Conservation (phyloP, 2,113 vertebrate species). For the Panthera tigris region DNA sequence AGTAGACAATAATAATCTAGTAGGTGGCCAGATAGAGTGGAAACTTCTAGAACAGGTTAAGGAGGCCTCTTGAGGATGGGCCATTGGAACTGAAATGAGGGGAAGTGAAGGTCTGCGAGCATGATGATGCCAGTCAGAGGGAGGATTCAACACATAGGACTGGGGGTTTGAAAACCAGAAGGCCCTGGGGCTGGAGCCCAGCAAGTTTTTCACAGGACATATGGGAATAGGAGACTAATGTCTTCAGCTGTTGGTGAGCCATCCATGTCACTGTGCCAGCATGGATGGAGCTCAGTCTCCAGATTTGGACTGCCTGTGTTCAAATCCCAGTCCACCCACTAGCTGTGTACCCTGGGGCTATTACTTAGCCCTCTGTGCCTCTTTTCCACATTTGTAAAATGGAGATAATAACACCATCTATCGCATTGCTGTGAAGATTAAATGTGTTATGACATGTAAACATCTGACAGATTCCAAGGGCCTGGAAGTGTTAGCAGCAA, state of each 20-base stretch:
- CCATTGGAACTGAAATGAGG: neutral
- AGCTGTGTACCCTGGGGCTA: neutral
- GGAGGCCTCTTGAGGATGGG: neutral
- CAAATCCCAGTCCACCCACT: neutral
- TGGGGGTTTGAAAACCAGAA: neutral
- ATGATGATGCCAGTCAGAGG: neutral
- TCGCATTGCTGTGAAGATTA: neutral
- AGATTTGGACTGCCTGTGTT: neutral
- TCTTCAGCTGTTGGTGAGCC: neutral
- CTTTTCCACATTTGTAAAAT: neutral
- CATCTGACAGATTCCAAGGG: neutral
- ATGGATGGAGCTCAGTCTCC: neutral
- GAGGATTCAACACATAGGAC: neutral
- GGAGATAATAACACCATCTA: neutral
- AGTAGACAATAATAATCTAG: neutral
- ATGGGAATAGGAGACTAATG: neutral
- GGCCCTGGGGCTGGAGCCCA: neutral
- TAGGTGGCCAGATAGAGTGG: neutral
- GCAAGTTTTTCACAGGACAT: neutral
- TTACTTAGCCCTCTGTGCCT: neutral
- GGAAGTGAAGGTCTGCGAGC: neutral
- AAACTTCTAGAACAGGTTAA: neutral
- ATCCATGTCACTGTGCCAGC: rapidly evolving
- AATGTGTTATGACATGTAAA: neutral
- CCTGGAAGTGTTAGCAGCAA: neutral